Percentiles rank a stretch among this genome's conserved stretches.
Evolutionary conservation across 2,113 vertebrate species (phyloP).

Genomic region (Nannobrachium achirus): DNA sequence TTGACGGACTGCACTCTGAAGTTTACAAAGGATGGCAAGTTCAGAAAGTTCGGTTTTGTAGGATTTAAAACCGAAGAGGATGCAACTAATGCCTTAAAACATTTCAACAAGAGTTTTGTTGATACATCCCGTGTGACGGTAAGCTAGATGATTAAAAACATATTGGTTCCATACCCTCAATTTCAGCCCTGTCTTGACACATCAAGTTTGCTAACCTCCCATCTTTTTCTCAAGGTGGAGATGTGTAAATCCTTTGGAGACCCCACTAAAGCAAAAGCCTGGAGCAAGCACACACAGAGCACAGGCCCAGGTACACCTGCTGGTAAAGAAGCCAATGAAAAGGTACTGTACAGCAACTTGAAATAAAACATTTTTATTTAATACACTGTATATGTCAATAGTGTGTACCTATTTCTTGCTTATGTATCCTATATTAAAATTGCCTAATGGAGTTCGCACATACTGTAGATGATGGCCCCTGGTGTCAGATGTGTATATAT

Average conservation of each 20-base stretch:
- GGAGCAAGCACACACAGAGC: constrained; percentile 89
- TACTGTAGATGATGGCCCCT: no score
- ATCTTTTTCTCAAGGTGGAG: constrained; percentile 83
- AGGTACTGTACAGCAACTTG: constrained; percentile 63
- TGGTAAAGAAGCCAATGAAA: constrained; percentile 54
- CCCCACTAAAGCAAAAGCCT: constrained; percentile 87
- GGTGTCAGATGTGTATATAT: no score
- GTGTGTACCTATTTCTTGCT: no score
- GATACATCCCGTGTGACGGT: constrained; percentile 91
- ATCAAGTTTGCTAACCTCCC: background rate
- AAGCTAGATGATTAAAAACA: constrained; percentile 36
- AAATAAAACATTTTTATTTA: no score
- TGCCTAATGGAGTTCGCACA: no score
- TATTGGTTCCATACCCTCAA: no score
- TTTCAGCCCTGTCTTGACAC: background rate
- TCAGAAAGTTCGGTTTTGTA: constrained; percentile 95
- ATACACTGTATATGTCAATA: no score
- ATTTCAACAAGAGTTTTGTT: constrained; percentile 92
- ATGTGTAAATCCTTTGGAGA: constrained; percentile 94
- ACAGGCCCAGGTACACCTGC: constrained; percentile 48
- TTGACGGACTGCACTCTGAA: constrained; percentile 92
- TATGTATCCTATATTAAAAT: no score
- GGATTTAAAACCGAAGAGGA: constrained; percentile 91
- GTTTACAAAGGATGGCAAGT: constrained; percentile 93
- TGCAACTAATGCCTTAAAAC: constrained; percentile 81